Conservation (phyloP, 2,888 invertebrate species). For the Phyto melanocephala region DNA sequence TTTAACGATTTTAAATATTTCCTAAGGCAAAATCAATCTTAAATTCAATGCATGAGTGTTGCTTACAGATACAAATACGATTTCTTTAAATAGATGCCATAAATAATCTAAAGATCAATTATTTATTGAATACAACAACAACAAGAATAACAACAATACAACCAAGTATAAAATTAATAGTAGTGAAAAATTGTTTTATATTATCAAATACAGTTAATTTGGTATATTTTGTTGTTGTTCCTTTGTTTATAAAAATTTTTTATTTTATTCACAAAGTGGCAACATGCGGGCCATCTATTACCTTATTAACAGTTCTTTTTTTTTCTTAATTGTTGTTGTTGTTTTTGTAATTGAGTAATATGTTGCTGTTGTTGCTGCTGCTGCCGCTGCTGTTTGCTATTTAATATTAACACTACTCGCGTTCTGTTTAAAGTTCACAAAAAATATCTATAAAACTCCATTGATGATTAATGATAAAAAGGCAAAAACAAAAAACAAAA, state of each 20-base stretch:
- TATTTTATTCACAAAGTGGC: slow-evolving; percentile 37
- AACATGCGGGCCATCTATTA: slow-evolving; percentile 56
- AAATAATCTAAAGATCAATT: slow-evolving; percentile 26
- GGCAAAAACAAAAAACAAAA: too few relatives aligned
- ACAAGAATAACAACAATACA: background rate
- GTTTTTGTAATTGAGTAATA: background rate
- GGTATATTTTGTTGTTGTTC: background rate
- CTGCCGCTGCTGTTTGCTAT: background rate
- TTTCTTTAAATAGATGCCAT: background rate
- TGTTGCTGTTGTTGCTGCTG: background rate
- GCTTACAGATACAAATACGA: background rate
- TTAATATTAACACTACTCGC: background rate
- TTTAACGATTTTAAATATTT: slow-evolving; percentile 6
- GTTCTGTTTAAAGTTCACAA: background rate
- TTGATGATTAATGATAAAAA: slow-evolving; percentile 53
- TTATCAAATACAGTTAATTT: background rate
- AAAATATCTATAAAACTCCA: slow-evolving; percentile 36
- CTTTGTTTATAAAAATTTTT: background rate
- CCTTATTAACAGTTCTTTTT: slow-evolving; percentile 42
- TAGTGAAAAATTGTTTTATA: background rate
- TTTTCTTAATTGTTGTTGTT: background rate
- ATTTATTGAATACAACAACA: background rate
- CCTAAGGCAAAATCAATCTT: slow-evolving; percentile 21
- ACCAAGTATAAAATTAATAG: background rate
- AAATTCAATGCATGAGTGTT: background rate